Percentiles rank a stretch among this genome's conserved stretches.
Conservation (phyloP, 2,797 vertebrate species). For the Microctenopoma lineatum region DNA sequence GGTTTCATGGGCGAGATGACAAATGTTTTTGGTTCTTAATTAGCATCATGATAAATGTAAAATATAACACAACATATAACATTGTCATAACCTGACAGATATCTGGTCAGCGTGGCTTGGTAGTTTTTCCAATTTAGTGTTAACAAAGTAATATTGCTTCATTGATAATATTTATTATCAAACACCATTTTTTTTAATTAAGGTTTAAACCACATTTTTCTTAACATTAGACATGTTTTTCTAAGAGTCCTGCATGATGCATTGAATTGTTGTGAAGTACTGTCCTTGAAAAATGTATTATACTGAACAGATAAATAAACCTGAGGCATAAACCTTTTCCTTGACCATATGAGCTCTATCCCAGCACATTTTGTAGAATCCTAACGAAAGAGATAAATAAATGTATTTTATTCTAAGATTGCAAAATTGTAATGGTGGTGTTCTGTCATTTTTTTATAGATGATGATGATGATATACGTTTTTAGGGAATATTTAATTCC, state of each 20-base stretch:
- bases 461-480: not conserved
- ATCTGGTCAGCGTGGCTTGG: too few relatives aligned
- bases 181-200: too few relatives aligned
- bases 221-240: too few relatives aligned
- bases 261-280: too few relatives aligned
- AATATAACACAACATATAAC: too few relatives aligned
- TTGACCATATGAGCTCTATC: not conserved
- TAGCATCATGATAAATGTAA: not conserved
- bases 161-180: too few relatives aligned
- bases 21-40: not conserved
- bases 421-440: not conserved
- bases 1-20: slow-evolving; percentile 14
- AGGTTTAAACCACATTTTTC: too few relatives aligned
- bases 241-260: too few relatives aligned
- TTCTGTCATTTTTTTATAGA: too few relatives aligned
- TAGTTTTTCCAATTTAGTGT: too few relatives aligned
- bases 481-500: not conserved
- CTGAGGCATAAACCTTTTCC: not conserved
- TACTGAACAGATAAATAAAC: not conserved
- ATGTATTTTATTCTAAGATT: not conserved
- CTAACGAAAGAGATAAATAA: not conserved
- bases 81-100: too few relatives aligned
- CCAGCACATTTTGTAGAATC: not conserved
- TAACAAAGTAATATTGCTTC: too few relatives aligned
- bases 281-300: not conserved